A percentile compares a stretch with the other conserved stretches of the same genome.
Conservation (phyloP, 1,140 invertebrate species). For the Mizuhopecten yessoensis region DNA sequence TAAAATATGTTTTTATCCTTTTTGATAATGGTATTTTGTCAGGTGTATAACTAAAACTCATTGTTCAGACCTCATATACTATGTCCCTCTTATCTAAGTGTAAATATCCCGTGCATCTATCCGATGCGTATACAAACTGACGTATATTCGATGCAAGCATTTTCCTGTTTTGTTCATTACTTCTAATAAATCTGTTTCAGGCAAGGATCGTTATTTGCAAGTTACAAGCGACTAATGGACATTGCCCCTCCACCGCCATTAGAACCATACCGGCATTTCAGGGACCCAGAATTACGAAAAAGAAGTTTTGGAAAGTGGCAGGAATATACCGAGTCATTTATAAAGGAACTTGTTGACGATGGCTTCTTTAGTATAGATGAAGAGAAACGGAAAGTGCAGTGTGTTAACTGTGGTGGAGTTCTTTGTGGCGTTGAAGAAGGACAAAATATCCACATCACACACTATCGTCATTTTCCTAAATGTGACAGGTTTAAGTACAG, state of each 20-base stretch:
- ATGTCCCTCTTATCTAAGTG: no score
- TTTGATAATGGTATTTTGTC: no score
- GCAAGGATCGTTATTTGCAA: no score
- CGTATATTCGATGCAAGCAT: no score
- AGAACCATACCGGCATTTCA: not conserved
- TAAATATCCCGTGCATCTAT: no score
- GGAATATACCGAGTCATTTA: not conserved
- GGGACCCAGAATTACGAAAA: not conserved
- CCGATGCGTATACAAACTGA: no score
- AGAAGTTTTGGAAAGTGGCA: not conserved
- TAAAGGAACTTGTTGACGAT: not conserved
- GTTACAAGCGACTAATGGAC: no score
- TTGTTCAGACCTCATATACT: no score
- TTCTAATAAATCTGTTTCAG: no score
- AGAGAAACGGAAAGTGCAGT: not conserved
- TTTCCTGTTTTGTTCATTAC: no score
- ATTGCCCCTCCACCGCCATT: not conserved
- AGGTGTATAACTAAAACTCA: no score
- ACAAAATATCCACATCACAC: not conserved
- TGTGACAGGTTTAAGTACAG: not conserved
- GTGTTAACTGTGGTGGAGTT: not conserved
- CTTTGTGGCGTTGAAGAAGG: conserved; percentile 13
- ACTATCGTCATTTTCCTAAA: not conserved
- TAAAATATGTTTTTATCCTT: no score
- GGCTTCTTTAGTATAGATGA: not conserved